Conservation (phyloP, 2,113 vertebrate species). For the Grammomys dolichurus region DNA sequence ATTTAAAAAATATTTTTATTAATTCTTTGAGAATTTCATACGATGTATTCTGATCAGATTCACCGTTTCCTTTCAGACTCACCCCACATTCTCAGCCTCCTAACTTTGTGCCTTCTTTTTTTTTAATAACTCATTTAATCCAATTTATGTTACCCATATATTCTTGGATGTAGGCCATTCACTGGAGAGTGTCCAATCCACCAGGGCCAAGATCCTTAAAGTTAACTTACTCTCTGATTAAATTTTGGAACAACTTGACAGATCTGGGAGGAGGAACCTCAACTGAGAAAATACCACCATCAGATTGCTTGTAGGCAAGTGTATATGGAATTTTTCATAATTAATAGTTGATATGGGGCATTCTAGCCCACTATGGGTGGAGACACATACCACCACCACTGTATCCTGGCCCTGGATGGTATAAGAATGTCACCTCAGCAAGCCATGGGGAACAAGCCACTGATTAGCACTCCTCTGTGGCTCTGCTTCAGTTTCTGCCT, state of each 20-base stretch:
- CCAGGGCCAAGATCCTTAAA: not conserved
- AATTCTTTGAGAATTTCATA: not conserved
- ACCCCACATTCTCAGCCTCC: not conserved
- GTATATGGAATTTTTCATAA: not conserved
- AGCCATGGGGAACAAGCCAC: not conserved
- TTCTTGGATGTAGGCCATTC: not conserved
- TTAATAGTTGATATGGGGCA: not conserved
- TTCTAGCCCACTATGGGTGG: not conserved
- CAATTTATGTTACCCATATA: not conserved
- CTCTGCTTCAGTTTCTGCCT: not conserved
- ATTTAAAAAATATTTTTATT: not conserved
- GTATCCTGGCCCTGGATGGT: not conserved
- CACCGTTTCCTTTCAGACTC: not conserved
- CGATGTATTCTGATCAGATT: not conserved
- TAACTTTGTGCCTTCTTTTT: not conserved
- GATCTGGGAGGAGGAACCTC: not conserved
- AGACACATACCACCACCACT: not conserved
- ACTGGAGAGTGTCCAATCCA: not conserved
- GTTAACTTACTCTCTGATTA: not conserved
- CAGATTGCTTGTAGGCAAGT: not conserved
- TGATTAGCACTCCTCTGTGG: not conserved
- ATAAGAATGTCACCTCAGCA: not conserved
- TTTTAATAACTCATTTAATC: not conserved
- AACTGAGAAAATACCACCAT: no score
- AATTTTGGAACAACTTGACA: not conserved